Percentiles rank a stretch among this genome's conserved stretches.
phyloP scores from a whole-genome alignment of 2,113 vertebrate genomes.

The Alligator sinensis region DNA sequence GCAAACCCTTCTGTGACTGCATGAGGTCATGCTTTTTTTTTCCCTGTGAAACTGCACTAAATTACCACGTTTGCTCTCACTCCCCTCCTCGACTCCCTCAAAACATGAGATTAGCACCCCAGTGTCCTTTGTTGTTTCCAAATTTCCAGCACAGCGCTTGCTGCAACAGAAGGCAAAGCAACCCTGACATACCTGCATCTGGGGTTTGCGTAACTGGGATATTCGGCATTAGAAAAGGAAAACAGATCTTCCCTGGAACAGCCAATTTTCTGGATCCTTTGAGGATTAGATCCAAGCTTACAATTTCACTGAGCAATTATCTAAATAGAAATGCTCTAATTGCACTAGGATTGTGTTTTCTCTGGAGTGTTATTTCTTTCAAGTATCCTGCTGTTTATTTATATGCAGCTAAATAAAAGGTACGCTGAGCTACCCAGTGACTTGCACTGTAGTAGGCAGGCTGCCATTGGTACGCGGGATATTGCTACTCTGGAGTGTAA shows the following conservation, averaged over 20 bases:
- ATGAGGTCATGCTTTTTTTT: conserved; percentile 62
- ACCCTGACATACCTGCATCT: not conserved
- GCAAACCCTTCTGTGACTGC: conserved; percentile 35
- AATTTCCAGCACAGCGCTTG: not conserved
- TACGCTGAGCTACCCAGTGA: conserved; percentile 49
- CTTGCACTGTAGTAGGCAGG: conserved; percentile 36
- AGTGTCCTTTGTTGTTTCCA: conserved; percentile 40
- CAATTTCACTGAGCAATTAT: conserved; percentile 77
- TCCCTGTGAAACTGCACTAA: conserved; percentile 28
- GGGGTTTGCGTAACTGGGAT: conserved; percentile 31
- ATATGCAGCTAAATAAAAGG: conserved; percentile 72
- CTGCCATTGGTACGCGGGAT: conserved; percentile 34
- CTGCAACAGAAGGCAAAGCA: not conserved
- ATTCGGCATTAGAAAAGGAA: not conserved
- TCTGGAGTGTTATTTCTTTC: conserved; percentile 73
- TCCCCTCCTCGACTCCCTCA: conserved; percentile 17
- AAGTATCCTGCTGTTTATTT: conserved; percentile 75
- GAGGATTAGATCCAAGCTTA: conserved; percentile 71
- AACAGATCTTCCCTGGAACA: conserved; percentile 36
- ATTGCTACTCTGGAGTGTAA: conserved; percentile 12
- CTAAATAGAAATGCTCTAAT: conserved; percentile 78
- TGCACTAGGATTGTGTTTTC: conserved; percentile 73
- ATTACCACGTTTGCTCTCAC: conserved; percentile 51
- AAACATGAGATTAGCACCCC: conserved; percentile 51
- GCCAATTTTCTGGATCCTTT: conserved; percentile 66